phyloP scores from a whole-genome alignment of 2,797 vertebrate genomes.

The Gouania willdenowi region DNA sequence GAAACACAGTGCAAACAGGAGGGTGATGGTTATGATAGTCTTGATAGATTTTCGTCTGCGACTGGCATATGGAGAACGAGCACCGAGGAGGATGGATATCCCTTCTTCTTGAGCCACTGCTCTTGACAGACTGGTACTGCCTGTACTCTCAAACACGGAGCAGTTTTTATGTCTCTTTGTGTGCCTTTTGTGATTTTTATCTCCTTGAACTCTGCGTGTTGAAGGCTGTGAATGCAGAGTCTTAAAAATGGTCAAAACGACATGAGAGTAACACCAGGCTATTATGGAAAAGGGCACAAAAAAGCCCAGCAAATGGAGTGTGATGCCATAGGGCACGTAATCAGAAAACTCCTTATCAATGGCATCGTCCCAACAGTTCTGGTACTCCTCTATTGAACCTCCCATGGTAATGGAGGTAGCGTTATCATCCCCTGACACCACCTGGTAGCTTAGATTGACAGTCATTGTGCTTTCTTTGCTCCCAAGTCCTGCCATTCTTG shows the following conservation, averaged over 20 bases:
- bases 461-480: slow-evolving; percentile 10
- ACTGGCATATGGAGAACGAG: slow-evolving; percentile 72
- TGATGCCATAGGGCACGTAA: slow-evolving; percentile 82
- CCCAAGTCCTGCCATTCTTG: slow-evolving; percentile 26
- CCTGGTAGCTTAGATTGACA: slow-evolving; percentile 4
- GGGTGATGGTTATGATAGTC: slow-evolving; percentile 83
- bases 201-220: slow-evolving; percentile 7
- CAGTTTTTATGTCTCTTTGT: too few relatives aligned
- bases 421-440: slow-evolving; percentile 21
- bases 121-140: slow-evolving; percentile 20
- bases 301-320: slow-evolving; percentile 80
- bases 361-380: slow-evolving; percentile 82
- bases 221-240: slow-evolving; percentile 71
- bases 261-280: slow-evolving; percentile 83
- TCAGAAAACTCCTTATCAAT: slow-evolving; percentile 80
- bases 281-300: slow-evolving; percentile 81
- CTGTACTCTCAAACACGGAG: too few relatives aligned
- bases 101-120: slow-evolving; percentile 35
- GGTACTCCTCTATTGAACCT: slow-evolving; percentile 49
- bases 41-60: slow-evolving; percentile 80
- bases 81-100: slow-evolving; percentile 60
- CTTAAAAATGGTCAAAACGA: slow-evolving; percentile 79
- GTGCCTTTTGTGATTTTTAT: too few relatives aligned
- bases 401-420: slow-evolving; percentile 6
- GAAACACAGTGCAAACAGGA: slow-evolving; percentile 81